Percentiles rank a stretch among this genome's conserved stretches.
phyloP scores from a whole-genome alignment of 2,113 vertebrate genomes.

The Sapajus apella region DNA sequence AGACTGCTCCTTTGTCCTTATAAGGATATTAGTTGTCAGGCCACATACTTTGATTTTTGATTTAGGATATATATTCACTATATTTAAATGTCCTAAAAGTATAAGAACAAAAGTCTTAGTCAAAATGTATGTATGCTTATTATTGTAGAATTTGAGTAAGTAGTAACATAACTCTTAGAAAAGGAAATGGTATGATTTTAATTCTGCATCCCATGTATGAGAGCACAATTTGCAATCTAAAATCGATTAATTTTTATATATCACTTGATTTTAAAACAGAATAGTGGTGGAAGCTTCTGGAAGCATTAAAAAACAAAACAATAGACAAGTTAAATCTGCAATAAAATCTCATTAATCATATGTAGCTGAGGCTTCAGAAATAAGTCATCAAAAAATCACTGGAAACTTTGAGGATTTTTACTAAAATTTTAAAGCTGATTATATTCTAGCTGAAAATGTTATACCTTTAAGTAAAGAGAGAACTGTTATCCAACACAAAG shows the following conservation, averaged over 20 bases:
- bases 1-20: background rate
- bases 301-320: constrained; percentile 70
- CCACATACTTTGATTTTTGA: background rate
- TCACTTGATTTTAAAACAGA: constrained; percentile 50
- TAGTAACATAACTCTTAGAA: background rate
- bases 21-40: background rate
- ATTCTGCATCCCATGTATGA: background rate
- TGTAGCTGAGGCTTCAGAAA: constrained; percentile 38
- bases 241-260: constrained; percentile 47
- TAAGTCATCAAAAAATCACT: constrained; percentile 58
- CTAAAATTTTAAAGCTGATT: constrained; percentile 53
- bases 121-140: background rate
- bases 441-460: background rate
- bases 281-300: constrained; percentile 46
- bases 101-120: background rate
- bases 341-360: constrained; percentile 63
- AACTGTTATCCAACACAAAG: background rate
- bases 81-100: constrained; percentile 22
- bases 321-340: constrained; percentile 59
- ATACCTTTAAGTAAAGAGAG: background rate
- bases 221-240: constrained; percentile 63
- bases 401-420: constrained; percentile 25
- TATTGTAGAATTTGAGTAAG: constrained; percentile 33
- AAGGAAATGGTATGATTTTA: background rate
- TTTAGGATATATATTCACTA: background rate